Evolutionary conservation across 2,888 invertebrate genomes (phyloP), one percentile per base, ranked within the genome.

Genomic region (Philonicus albiceps): DNA sequence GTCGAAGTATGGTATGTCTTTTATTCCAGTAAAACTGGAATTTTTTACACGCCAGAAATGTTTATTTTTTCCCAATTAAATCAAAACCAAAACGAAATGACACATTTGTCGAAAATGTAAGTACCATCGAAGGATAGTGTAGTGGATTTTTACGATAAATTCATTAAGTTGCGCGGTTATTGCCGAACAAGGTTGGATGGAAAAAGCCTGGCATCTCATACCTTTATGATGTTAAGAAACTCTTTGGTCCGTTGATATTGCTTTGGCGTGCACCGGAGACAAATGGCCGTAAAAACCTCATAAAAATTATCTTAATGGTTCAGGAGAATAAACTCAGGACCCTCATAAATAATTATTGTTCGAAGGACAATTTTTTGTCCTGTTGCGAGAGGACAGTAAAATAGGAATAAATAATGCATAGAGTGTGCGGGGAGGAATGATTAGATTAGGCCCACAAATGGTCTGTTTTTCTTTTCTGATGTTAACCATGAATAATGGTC

Each of bases 281-380:
- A 81, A 81, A 81, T 81, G 55, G 31, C 81, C 81, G 55, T 81
- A 81, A 81, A 81, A 81, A 19, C 34, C 81, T 81, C 55, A 81
- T 81, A 81, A 81, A 81, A 81, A 81, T 81, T 81, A 81, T 81
- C 81, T 81, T 55, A 81, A 55, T 81, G 81, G 55, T 64, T 11
- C 30, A 81, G 34, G 34, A 31, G 55, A 55, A 80, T 53, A 80
- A 27, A 80, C 22, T 55, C 81, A 55, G 81, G 81, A 55, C 55
- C 55, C 55, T 81, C 37, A 55, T 81, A 81, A 81, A 81, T 55
- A 55, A 55, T 81, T 31, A 81, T 64, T 81, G 27, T 31, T 31
- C 55, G 8, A 64, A 81, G 64, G 55, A 81, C 81, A 74, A 55
- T 55, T 81, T 64, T 81, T 81, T 81, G 49, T 6, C 49, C 22